A percentile compares a stretch with the other conserved stretches of the same genome.
Evolutionary conservation across 2,888 invertebrate species (phyloP).

Genomic region (Apocheima hispidaria): DNA sequence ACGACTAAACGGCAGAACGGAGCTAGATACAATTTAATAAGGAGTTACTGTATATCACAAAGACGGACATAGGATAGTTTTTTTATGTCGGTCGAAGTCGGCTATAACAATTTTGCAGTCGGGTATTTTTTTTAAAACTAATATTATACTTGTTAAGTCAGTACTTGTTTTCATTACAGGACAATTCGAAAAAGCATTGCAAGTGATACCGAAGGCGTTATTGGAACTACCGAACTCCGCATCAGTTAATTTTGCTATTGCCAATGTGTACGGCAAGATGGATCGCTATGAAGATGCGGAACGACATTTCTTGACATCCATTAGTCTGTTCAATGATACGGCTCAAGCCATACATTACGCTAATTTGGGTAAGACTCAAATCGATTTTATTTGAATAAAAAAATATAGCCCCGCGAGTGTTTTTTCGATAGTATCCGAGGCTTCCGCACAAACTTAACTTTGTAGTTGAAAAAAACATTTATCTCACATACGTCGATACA

Average conservation of each 20-base stretch:
- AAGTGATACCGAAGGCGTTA: slow-evolving; percentile 90
- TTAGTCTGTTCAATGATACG: slow-evolving; percentile 86
- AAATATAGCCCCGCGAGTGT: too few species aligned
- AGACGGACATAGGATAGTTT: too few species aligned
- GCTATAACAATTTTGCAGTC: not conserved
- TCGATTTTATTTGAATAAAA: too few species aligned
- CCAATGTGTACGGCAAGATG: slow-evolving; percentile 95
- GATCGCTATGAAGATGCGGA: slow-evolving; percentile 93
- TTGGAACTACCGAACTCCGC: slow-evolving; percentile 90
- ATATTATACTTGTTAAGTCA: not conserved
- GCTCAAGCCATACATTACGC: slow-evolving; percentile 93
- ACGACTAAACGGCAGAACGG: too few species aligned
- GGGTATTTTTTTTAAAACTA: too few species aligned
- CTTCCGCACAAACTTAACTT: too few species aligned
- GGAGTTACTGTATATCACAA: too few species aligned
- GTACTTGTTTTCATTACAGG: slow-evolving; percentile 68
- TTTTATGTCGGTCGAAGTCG: too few species aligned
- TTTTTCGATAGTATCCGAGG: too few species aligned
- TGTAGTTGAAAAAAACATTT: too few species aligned
- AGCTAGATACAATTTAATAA: too few species aligned
- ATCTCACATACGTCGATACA: too few species aligned
- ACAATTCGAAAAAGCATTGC: slow-evolving; percentile 89
- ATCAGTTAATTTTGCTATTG: slow-evolving; percentile 94
- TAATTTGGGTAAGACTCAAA: slow-evolving; percentile 95
- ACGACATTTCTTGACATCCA: slow-evolving; percentile 91